Evolutionary conservation across 2,888 invertebrate genomes (phyloP), one percentile per base, ranked within the genome.

Genomic region (Apamea epomidion): DNA sequence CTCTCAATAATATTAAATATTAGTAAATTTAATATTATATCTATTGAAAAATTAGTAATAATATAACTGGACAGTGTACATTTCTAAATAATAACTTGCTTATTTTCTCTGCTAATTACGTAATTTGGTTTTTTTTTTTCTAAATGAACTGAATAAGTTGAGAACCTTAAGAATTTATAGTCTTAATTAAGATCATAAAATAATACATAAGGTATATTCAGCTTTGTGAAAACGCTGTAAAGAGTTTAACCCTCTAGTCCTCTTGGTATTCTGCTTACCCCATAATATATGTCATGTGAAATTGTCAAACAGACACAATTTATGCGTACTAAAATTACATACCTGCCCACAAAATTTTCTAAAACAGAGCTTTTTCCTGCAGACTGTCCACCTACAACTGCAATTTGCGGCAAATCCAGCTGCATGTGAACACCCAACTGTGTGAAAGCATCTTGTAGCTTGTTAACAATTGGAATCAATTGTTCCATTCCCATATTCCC

Each of bases 271-370:
- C 70, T 71, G 32, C 69, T 58, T 81, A 70, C 62, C 45, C 54
- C 60, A 42, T 48, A 54, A 45, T 48, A 32, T 42, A 42, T 42
- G 37, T 62, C 29, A 42, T 60, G 2, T 48, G 7, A 71, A 82
- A 69, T 60, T 76, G 18, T 29, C 16, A 54, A 74, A 80, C 10
- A 58, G 65, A 62, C 16, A 72, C 16, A 72, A 60, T 65, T 45
- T 45, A 69, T 37, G 42, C 51, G n/a, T 60, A 45, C 0, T 64
- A 64, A 60, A 21, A 70, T 62, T 80, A 97, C 98, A 97, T 97
- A 99, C 99, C 98, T 99, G 97, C 99, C 99, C 90, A 99, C 99
- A 95, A 99, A 99, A 97, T 99, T 99, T 97, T 99, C 99, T 94
- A 99, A 97, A 82, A 99, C 99, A 77, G 99, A 99, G 97, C 99